Base-by-base conservation (phyloP, 2,113 vertebrate genomes). In the Morone saxatilis region DNA sequence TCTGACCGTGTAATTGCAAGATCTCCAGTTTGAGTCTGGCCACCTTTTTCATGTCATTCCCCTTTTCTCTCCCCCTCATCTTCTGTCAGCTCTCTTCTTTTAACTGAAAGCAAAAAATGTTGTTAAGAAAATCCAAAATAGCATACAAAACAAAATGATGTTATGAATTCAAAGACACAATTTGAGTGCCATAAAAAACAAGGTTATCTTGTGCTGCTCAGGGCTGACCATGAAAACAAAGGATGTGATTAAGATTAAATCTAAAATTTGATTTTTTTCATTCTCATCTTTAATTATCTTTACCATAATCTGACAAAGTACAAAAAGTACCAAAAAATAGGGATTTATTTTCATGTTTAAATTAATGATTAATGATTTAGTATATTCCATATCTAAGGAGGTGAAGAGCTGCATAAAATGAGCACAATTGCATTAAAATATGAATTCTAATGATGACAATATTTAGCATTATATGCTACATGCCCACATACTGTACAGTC, bases 401-500 rank as follows among this genome's bases (percentile, higher is more conserved):
- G 10, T 1, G 11, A 22, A 56, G 6, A 20, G 40, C 2, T 47
- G 12, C n/a, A 22, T 11, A 0, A 31, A 73, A 56, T 36, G 3
- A 57, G 25, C 66, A 62, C 38, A 31, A 8, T 47, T 19, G 13
- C 1, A 0, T 16, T 4, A 6, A 67, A 40, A 62, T 67, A 19
- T 20, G 1, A 20, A 19, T 59, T 59, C 7, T 66, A 41, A 65
- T 66, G 41, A 66, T 71, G 12, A 22, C 48, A 22, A 71, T 71
- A 60, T 70, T 59, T 1, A 45, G 51, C 0, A 19, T 60, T 31
- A 10, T n/a, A 11, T 31, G 41, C 20, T 67, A 0, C 5, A 38
- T 68, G 79, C 17, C 14, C 38, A 36, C 68, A 69, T n/a, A 22
- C 40, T 78, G 81, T 71, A 48, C 76, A 71, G 70, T 7, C 11